Conservation (phyloP, 35 echinoderm and acorn worm species). For the Ptychodera flava region DNA sequence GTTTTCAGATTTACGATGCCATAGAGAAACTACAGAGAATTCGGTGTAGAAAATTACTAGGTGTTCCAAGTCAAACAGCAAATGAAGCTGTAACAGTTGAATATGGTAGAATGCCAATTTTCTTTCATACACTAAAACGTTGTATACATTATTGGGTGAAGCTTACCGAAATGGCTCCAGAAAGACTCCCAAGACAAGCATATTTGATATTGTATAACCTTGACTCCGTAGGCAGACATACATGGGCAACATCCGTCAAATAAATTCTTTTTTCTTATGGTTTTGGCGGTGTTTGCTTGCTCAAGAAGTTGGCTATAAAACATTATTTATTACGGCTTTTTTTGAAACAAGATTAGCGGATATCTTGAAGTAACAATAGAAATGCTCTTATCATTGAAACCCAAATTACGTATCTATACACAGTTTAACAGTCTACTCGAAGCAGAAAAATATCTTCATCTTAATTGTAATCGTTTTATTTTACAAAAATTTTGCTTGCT, state of each 20-base stretch:
- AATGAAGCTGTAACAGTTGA: neutral
- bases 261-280: neutral
- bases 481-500: no score
- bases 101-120: neutral
- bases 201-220: neutral
- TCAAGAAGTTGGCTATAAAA: neutral
- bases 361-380: no score
- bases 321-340: neutral
- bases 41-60: neutral
- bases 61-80: neutral
- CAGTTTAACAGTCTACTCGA: no score
- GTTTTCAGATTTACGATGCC: neutral
- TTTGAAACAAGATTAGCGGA: neutral
- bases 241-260: neutral
- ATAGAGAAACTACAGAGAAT: neutral
- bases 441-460: no score
- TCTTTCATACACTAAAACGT: neutral
- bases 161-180: neutral
- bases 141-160: neutral
- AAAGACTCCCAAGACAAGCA: neutral
- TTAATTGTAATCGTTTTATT: no score
- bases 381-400: no score
- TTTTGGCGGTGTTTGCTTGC: neutral
- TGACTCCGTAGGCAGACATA: neutral
- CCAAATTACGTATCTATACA: no score